phyloP scores from a whole-genome alignment of 2,113 vertebrate species.

The Pomatostomus ruficeps region DNA sequence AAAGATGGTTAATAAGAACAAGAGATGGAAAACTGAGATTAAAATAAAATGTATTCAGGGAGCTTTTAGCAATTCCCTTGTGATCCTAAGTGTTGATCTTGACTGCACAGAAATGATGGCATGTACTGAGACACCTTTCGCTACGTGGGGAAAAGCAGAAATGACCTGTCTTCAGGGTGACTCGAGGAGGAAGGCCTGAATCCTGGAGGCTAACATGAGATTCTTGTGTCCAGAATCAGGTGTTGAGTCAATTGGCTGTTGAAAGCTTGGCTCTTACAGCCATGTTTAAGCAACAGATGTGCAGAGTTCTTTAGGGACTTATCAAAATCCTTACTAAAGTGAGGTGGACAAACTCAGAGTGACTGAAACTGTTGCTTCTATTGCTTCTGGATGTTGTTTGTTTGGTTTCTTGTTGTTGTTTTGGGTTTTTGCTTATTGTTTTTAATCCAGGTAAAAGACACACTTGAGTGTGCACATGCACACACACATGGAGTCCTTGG shows the following conservation, averaged over 20 bases:
- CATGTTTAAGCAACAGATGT: not conserved
- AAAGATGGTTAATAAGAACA: not conserved
- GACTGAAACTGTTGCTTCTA: not conserved
- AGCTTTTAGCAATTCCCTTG: not conserved
- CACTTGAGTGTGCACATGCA: rapidly evolving
- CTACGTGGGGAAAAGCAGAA: not conserved
- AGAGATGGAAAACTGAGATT: not conserved
- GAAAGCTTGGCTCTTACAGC: not conserved
- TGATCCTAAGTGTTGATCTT: not conserved
- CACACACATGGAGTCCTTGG: not conserved
- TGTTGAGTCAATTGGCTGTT: not conserved
- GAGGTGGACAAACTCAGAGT: not conserved
- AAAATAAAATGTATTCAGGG: not conserved
- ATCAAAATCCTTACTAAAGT: not conserved
- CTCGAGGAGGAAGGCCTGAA: not conserved
- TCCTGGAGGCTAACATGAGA: not conserved
- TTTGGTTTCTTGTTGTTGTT: not conserved
- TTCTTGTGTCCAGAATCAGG: not conserved
- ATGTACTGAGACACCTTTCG: not conserved
- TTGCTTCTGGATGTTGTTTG: not conserved
- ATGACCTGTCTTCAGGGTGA: not conserved
- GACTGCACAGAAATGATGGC: not conserved
- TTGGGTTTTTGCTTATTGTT: not conserved
- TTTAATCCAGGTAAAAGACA: not conserved
- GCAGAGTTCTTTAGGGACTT: not conserved